These are phyloP conservation scores for Delphinapterus leucas DNA, from an alignment of 2,113 vertebrate genomes.

Conservation along the genomic window DNA sequence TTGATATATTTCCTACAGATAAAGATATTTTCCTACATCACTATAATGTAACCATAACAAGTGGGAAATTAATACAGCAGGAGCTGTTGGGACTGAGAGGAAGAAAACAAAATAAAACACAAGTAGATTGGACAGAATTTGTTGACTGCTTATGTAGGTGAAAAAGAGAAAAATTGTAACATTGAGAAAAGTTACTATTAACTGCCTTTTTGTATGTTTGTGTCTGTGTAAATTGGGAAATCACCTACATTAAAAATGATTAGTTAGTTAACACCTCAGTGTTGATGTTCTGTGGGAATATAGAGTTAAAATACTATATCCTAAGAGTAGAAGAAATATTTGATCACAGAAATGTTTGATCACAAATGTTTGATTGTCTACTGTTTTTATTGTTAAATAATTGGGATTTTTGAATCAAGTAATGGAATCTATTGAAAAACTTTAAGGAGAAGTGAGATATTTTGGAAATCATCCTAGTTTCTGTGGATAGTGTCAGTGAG, in stretches of 20 bases:
- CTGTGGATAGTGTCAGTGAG: background rate
- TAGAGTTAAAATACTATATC: background rate
- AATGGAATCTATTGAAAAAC: background rate
- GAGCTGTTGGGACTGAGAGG: background rate
- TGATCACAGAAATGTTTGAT: background rate
- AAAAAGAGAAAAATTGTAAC: background rate
- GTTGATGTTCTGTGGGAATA: background rate
- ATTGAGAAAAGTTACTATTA: background rate
- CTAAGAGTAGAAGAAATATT: background rate
- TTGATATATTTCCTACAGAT: background rate
- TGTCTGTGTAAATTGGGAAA: constrained; percentile 14
- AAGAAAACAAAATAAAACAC: background rate
- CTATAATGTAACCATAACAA: background rate
- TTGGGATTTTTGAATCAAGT: background rate
- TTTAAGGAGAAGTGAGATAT: background rate
- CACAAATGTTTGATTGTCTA: background rate
- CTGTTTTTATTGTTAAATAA: background rate
- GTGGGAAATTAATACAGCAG: background rate
- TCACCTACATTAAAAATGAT: background rate
- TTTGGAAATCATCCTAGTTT: background rate
- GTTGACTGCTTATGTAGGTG: background rate
- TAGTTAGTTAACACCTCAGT: background rate
- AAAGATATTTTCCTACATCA: background rate
- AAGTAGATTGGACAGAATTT: constrained; percentile 8
- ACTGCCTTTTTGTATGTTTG: background rate